Evolutionary conservation across 2,797 vertebrate species (phyloP).

Genomic region (Heteromormyrus szaboi): DNA sequence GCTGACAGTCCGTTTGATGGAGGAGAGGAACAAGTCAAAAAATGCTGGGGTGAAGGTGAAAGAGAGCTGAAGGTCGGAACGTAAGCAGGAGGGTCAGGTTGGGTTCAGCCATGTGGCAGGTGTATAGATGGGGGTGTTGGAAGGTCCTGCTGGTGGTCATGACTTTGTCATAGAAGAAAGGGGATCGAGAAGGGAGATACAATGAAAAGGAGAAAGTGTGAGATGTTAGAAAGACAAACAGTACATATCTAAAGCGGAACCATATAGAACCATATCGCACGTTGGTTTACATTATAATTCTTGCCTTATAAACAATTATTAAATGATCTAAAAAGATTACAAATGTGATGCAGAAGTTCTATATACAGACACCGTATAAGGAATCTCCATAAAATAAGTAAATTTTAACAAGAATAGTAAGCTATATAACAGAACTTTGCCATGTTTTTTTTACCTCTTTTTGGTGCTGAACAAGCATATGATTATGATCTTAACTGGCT

Average conservation of each 20-base stretch:
- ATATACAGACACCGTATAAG: neutral
- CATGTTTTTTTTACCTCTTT: neutral
- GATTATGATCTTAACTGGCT: slow-evolving; percentile 4
- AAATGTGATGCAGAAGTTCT: neutral
- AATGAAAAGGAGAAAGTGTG: neutral
- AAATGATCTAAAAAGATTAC: neutral
- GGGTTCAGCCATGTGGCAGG: neutral
- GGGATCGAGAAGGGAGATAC: neutral
- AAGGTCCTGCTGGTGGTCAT: neutral
- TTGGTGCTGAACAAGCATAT: neutral
- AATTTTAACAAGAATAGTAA: neutral
- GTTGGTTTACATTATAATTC: neutral
- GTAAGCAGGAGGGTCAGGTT: neutral
- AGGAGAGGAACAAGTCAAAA: neutral
- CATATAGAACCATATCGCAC: neutral
- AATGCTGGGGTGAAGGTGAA: neutral
- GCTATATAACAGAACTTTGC: neutral
- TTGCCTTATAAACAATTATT: neutral
- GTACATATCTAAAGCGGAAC: neutral
- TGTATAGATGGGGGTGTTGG: neutral
- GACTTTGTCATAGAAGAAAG: neutral
- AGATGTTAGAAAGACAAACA: neutral
- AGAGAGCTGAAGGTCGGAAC: neutral
- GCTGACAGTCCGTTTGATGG: neutral
- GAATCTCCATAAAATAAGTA: neutral